phyloP scores from a whole-genome alignment of 2,888 invertebrate species.

The Epistrophe grossulariae region DNA sequence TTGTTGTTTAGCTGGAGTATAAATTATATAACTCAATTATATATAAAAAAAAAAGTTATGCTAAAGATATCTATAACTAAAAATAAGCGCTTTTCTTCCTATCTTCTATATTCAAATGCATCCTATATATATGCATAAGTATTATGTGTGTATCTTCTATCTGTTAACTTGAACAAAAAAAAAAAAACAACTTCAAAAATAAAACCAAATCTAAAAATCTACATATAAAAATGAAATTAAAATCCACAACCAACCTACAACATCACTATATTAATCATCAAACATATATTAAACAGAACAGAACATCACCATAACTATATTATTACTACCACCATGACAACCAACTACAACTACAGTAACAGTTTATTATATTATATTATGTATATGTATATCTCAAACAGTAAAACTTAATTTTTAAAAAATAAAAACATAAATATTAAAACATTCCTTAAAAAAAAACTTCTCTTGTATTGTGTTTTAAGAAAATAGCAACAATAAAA shows the following conservation, averaged over 20 bases:
- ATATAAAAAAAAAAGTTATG: slow-evolving; percentile 61
- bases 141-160: slow-evolving; percentile 75
- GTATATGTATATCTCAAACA: slow-evolving; percentile 50
- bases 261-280: slow-evolving; percentile 48
- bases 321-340: slow-evolving; percentile 36
- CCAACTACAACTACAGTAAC: slow-evolving; percentile 47
- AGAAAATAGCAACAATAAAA: slow-evolving; percentile 31
- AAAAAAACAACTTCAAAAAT: slow-evolving; percentile 32
- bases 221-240: slow-evolving; percentile 43
- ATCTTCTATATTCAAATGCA: slow-evolving; percentile 75
- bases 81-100: slow-evolving; percentile 70
- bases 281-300: slow-evolving; percentile 51
- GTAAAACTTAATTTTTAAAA: slow-evolving; percentile 12
- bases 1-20: slow-evolving; percentile 76
- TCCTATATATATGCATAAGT: slow-evolving; percentile 76
- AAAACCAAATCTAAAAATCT: slow-evolving; percentile 32
- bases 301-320: slow-evolving; percentile 56
- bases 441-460: slow-evolving; percentile 33
- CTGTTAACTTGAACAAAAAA: slow-evolving; percentile 62
- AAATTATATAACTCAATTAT: slow-evolving; percentile 27
- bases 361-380: slow-evolving; percentile 23
- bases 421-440: not conserved
- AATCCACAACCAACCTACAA: slow-evolving; percentile 27
- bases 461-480: slow-evolving; percentile 53
- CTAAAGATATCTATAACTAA: slow-evolving; percentile 72